Conservation (phyloP, 64 coral and sea anemone genomes). For the Porites australiensis region DNA sequence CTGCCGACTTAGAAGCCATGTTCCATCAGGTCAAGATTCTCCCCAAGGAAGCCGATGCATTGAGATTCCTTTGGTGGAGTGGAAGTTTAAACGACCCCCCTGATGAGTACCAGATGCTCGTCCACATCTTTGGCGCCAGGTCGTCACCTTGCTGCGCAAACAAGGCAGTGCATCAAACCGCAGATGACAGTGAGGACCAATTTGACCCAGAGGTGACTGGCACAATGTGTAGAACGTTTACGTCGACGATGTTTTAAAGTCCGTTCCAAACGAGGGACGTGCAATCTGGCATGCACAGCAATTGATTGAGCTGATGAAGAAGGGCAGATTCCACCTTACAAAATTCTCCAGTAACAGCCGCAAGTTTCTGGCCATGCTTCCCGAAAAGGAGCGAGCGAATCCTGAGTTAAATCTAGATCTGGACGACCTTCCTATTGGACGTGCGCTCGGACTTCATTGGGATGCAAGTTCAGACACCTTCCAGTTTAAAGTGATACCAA, state of each 20-base stretch:
- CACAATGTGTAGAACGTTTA: background rate
- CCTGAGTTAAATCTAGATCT: too few relatives aligned
- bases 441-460: too few relatives aligned
- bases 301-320: background rate
- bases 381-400: too few relatives aligned
- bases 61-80: conserved; percentile 60
- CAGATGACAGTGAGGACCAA: background rate
- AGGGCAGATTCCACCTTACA: conserved; percentile 48
- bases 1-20: too few relatives aligned
- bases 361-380: too few relatives aligned
- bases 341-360: too few relatives aligned
- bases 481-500: conserved; percentile 9
- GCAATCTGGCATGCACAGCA: background rate
- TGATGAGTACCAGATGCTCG: conserved; percentile 54
- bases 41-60: background rate
- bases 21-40: too few relatives aligned
- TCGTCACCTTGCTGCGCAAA: conserved; percentile 22
- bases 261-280: background rate
- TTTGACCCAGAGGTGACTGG: background rate
- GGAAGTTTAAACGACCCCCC: background rate
- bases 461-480: conserved; percentile 41
- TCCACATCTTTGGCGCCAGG: conserved; percentile 29
- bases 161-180: background rate
- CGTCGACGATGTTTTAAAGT: background rate
- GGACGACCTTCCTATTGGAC: too few relatives aligned